Evolutionary conservation across 2,797 vertebrate genomes (phyloP), one percentile per base, ranked within the genome.

Genomic region (Micromesistius poutassou): DNA sequence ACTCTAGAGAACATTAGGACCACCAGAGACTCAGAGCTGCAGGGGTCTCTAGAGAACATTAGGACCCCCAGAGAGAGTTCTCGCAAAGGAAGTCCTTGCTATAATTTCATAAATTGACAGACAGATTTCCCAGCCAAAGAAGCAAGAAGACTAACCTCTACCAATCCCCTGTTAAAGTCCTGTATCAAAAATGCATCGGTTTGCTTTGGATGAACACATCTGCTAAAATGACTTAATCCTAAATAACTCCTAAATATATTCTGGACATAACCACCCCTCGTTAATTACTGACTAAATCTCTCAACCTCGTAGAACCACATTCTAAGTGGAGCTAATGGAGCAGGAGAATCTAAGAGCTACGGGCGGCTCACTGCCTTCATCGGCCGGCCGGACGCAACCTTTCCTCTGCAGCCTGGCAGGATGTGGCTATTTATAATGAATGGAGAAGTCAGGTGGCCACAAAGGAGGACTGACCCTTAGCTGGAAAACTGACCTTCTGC

Each of bases 361-460:
- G 22, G 55, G 22, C 22, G 25, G 55, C 3, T 1, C 9, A 25
- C 55, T 62, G 46, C 14, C 55, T 62, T 8, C 9, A 62, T 62
- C 19, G 5, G 22, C 55, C 9, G 55, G 68, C 13, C 3, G 28
- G 30, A 71, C 13, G 30, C 33, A 66, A 28, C 35, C 31, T n/a
- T 73, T 76, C 77, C 80, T 68, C 62, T 25, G 55, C 36, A 31
- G 31, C 40, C 78, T 77, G 80, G 84, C 78, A 78, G 85, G 87
- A 87, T 78, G 76, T 80, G 84, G 50, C 50, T 73, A 86, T 73
- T 72, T 68, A 83, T 87, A 90, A 91, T 90, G 83, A 93, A 92
- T 90, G 83, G 88, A 87, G 85, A 91, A 80, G 90, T 91, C 90
- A 90, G 68, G 77, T 35, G 79, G 81, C 79, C 89, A 91, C 90